Base-by-base conservation (phyloP, 2,113 vertebrate genomes). In the Circaetus cinerascens region DNA sequence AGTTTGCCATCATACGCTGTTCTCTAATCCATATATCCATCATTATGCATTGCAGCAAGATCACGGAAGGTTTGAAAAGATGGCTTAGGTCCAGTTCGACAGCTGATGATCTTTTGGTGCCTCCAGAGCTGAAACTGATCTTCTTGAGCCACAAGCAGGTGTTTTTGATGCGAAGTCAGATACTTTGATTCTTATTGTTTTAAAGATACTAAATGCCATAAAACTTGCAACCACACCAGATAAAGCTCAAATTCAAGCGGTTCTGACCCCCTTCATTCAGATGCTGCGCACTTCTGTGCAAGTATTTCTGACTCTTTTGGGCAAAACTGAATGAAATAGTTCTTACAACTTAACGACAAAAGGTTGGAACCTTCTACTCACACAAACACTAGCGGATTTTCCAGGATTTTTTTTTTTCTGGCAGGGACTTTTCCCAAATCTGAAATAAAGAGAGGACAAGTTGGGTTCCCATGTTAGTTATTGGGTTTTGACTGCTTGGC, bases 381-480 rank as follows among this genome's bases (percentile, higher is more conserved):
- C 98, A 98, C 95, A 97, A 96, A 98, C 92, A 97, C 94, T 94
- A 98, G 81, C 38, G 96, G 96, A 97, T 96, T 97, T 98, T 95
- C 97, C 97, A 95, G 94, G 96, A 88, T 80, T 73, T 84, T 88
- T 93, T 86, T 93, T 86, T 96, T 97, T 97, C 95, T 93, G 32
- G 29, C 97, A 97, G 83, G 95, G 96, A 97, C 95, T 97, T 98
- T 97, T 78, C 95, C 88, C 97, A 98, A 96, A 98, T 98, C 97
- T 98, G 97, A 98, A 98, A 98, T 83, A 97, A 97, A 98, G 91
- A 98, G 91, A 97, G 97, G 97, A 97, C 81, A 97, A 98, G 76
- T 92, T 92, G 74, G 91, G 91, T 97, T 97, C 88, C 97, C 46
- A 9, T 17, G 92, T 93, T 90, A 96, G 90, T 95, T 90, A 86